Base-by-base conservation (phyloP, 2,888 invertebrate genomes). In the Lapara coniferarum region DNA sequence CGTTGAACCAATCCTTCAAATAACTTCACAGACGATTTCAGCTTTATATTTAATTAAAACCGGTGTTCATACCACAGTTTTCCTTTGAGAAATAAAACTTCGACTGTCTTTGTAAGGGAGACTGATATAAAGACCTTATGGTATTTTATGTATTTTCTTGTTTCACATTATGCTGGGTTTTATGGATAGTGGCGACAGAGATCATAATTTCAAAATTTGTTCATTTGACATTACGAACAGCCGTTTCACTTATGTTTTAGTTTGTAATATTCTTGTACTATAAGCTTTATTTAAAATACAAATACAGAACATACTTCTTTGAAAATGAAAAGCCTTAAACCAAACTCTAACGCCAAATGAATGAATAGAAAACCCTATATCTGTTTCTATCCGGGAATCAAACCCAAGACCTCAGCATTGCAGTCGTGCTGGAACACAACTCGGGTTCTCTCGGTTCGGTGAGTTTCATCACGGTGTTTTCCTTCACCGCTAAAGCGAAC, bases 1-100 rank as follows among this genome's bases (percentile, higher is more conserved):
- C 49, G 63, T 66, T 70, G 53, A 77, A 79, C 74, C 73, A 74
- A 81, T 79, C 77, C 72, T 76, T 76, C 71, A 72, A 76, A 76
- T 74, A 73, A 77, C 74, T 75, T 74, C 53, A 70, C 25, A 30
- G 51, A 71, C 44, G 59, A 55, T 63, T 80, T 58, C 67, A 46
- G 58, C 37, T 51, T 68, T 68, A 51, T 67, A 71, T 78, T 79
- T 79, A 80, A 79, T 78, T 79, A 77, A 78, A 79, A 77, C 70
- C 74, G 58, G 66, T 66, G 71, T 68, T 70, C 73, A 66, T 59
- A 68, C 72, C 67, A 71, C 66, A 53, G 70, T 52, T 70, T 71
- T 74, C 80, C 76, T 80, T 74, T 77, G 77, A 78, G 75, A 73
- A 76, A 80, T 77, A 77, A 74, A 73, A 51, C 46, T 67, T 73